Base-by-base conservation (phyloP, 2,888 invertebrate species). In the Caenorhabditis angaria region DNA sequence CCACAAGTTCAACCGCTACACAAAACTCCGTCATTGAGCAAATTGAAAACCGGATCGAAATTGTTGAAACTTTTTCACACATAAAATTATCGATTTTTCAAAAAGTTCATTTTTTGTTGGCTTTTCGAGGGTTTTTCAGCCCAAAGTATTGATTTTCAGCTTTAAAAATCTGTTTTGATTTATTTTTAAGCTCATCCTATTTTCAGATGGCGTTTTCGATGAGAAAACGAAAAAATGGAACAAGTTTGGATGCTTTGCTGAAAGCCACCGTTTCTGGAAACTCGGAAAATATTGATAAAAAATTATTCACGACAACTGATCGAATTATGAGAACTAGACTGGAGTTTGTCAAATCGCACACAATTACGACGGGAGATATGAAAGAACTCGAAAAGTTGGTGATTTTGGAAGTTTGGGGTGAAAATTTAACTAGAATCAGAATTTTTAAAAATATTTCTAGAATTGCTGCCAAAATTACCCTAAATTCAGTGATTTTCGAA, bases 1-100 rank as follows among this genome's bases (percentile, higher is more conserved):
- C 73, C 78, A 6, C 61, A 67, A 12, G 53, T 58, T 28, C 50
- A 63, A 24, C 70, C 69, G 22, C 76, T 78, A n/a, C 79, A 77
- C 58, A 81, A 81, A 64, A 76, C 77, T 8, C 78, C 79, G 10
- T 76, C 76, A 20, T 51, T 79, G 20, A 79, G 73, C 54, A 83
- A 82, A 70, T 62, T 78, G 53, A 82, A 80, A 58, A 79, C 83
- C 14, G 83, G 83, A 61, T 71, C 77, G 48, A 83, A 83, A 53
- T 61, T 83, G 10, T 56, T 83, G 12, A 83, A 83, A 48, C 65
- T 83, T 8, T 83, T 83, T 61, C 83, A 83, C 63, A 80, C 63
- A 14, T 65, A 22, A 47, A 28, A 22, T n/a, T 29, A 56, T 48
- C 25, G 4, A 35, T 29, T 35, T 55, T 62, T 47, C 6, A n/a